Percentiles rank a stretch among this genome's conserved stretches.
These are phyloP conservation scores for Gryllus bimaculatus DNA, from an alignment of 1,140 invertebrate species.

Conservation along the genomic window DNA sequence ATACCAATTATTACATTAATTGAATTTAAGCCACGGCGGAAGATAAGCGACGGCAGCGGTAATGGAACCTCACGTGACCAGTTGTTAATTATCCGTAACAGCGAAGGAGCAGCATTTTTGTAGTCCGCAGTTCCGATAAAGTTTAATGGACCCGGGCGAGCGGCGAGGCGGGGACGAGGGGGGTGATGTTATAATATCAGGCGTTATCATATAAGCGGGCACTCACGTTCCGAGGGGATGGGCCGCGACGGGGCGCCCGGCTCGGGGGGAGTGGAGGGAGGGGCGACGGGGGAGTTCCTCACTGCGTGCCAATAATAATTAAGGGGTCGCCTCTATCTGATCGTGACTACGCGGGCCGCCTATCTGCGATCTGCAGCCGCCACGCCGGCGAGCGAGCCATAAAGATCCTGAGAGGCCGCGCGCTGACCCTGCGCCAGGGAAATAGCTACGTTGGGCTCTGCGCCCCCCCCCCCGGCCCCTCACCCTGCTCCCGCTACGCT, in stretches of 20 bases:
- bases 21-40: not conserved
- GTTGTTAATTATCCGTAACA: not conserved
- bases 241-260: no score
- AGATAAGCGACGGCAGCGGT: not conserved
- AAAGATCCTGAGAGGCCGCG: not conserved
- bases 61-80: not conserved
- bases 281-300: not conserved
- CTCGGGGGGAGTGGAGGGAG: no score
- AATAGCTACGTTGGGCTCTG: not conserved
- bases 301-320: slow-evolving; percentile 4
- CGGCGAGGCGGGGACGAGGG: not conserved
- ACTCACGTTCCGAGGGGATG: not conserved
- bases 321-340: not conserved
- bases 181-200: not conserved
- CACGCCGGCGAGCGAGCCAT: not conserved
- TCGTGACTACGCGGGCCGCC: not conserved
- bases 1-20: not conserved
- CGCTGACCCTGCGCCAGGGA: not conserved
- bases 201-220: not conserved
- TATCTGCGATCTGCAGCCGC: not conserved
- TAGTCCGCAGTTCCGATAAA: not conserved
- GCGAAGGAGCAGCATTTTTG: not conserved
- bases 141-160: not conserved
- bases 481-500: no score
- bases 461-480: no score